Conservation (phyloP, 2,888 invertebrate species). For the Stramonita haemastoma region DNA sequence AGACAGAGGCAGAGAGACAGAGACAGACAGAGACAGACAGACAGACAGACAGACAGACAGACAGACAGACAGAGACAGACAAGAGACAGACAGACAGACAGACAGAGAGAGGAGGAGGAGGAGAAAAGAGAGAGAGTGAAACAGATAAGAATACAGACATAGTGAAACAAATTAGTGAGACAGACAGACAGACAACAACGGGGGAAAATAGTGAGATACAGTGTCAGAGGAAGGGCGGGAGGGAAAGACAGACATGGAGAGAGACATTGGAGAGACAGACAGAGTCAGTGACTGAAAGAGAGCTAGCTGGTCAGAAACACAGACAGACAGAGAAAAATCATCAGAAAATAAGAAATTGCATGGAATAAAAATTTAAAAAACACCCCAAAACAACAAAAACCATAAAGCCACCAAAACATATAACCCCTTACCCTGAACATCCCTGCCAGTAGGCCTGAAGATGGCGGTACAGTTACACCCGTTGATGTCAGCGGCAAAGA, state of each 20-base stretch:
- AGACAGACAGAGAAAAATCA: background rate
- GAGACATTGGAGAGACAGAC: background rate
- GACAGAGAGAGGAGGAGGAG: background rate
- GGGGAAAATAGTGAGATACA: background rate
- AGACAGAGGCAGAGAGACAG: no score
- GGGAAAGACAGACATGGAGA: background rate
- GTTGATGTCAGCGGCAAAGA: conserved; percentile 61
- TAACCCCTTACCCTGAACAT: conserved; percentile 48
- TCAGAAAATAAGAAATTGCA: background rate
- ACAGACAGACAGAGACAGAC: no score
- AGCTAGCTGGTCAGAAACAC: background rate
- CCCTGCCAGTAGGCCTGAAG: conserved; percentile 40
- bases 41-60: no score
- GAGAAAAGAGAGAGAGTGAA: conserved; percentile 19
- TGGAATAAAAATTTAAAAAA: background rate
- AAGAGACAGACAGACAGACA: no score
- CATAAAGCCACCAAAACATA: background rate
- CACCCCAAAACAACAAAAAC: background rate
- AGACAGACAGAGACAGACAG: no score
- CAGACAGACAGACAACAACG: background rate
- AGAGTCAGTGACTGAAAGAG: background rate
- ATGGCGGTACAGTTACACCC: conserved; percentile 61
- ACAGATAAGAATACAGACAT: background rate
- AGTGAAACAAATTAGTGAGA: background rate
- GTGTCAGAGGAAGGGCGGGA: background rate